Evolutionary conservation across 2,113 vertebrate genomes (phyloP), one percentile per base, ranked within the genome.

Genomic region (Mystacornis crossleyi): DNA sequence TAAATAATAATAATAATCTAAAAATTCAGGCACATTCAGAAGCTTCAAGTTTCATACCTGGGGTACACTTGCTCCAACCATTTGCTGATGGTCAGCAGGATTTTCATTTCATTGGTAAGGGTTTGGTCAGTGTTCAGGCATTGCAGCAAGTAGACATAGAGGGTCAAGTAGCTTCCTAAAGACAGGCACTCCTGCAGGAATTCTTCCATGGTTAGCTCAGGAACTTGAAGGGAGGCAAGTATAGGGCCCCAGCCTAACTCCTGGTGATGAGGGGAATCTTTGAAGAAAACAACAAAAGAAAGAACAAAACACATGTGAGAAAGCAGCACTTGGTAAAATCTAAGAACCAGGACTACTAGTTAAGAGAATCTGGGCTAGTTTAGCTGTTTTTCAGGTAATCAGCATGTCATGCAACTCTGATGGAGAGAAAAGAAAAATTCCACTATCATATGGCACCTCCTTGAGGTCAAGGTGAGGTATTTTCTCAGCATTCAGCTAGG

Each of bases 161-260:
- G 98, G 3, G 99, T 99, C 85, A 99, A 95, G 97, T 99, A 99
- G 96, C 99, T 99, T 83, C 99, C 99, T 31, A 99, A 97, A 33
- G 98, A 98, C 62, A 99, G 97, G 95, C 99, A 99, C 93, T 99
- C 99, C 78, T 99, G 98, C 43, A 99, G 97, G 93, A 99, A 99
- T 91, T 99, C 99, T 70, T 99, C 98, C 65, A 98, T 98, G 29
- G 99, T 99, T 84, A 99, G 98, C 96, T 99, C 99, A 13, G 99
- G 99, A 95, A 99, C 99, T 95, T 99, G 99, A 65, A 99, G 98
- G 4, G 99, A 99, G 16, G 98, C 99, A 31, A 99, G 97, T 62
- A 99, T 97, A 58, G 99, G 99, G 34, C 99, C 99, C 99, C 99
- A 99, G 84, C 99, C 99, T 77, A 98, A 98, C 81, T 98, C 98